Base-by-base conservation (phyloP, 2,888 invertebrate genomes). In the Hyposoter didymator region DNA sequence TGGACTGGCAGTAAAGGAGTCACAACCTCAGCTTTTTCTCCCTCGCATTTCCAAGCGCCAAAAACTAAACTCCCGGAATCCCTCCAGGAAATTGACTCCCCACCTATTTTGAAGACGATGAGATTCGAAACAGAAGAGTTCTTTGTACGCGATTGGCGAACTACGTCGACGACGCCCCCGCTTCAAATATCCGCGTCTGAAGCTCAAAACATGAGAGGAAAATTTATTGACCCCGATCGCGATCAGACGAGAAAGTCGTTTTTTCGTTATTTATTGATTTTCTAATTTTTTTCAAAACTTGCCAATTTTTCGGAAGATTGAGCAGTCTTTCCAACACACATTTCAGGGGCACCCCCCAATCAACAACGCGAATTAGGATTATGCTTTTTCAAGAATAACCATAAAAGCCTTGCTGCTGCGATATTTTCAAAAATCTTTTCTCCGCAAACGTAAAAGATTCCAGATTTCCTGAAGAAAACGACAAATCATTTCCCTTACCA, bases 81-180 rank as follows among this genome's bases (percentile, higher is more conserved):
- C 91, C 90, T 91, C 90, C 91, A 90, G 91, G 91, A 91, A 90
- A 82, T 82, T 69, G 39, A 85, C 78, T 66, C 88, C 90, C 90
- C 89, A 87, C 90, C 86, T 82, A 35, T 19, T 69, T 64, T 78
- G 66, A 72, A 45, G 62, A 52, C 62, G 39, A 47, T 49, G 70
- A 43, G n/a, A 82, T 45, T 45, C 49, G 69, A 86, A 22, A 79
- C 79, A 79, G 64, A 74, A 66, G 70, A 67, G 74, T 73, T 84
- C 85, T 86, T 87, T 84, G 84, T 74, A 49, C 82, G 35, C 81
- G 82, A 88, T 88, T 87, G 87, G 88, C 79, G 82, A 83, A 69
- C 78, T 39, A 75, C 85, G 78, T 78, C 76, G 67, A 78, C 39
- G 55, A 87, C 88, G 87, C 88, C 88, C 86, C 82, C 88, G 83